Evolutionary conservation across 2,113 vertebrate species (phyloP), one percentile per base, ranked within the genome.

Genomic region (Elgaria multicarinata): DNA sequence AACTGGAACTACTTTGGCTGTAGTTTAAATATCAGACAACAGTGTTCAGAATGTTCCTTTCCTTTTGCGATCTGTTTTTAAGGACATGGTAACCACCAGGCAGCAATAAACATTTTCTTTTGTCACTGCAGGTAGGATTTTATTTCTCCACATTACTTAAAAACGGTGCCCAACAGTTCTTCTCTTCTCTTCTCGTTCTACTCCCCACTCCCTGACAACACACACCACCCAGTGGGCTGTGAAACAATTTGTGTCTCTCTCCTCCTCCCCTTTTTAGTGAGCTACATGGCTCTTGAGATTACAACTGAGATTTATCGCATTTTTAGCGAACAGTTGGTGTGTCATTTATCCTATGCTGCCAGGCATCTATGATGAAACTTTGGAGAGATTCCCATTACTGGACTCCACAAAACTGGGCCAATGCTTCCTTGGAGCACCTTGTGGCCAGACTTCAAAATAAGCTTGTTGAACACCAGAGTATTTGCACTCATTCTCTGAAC

Each of bases 101-200:
- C 58, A 72, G 36, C 39, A 62, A 26, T 88, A 81, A 58, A 81
- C 36, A 71, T 83, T 55, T 14, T 1, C 16, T 12, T 79, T 5
- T 80, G 64, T 39, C 74, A 77, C 79, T 74, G 28, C 83, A 53
- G 28, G 62, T 72, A 64, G 13, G 10, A 81, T 90, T 88, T 92
- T 31, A 83, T 44, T 89, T 31, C 83, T 76, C 13, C 3, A 46
- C 78, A 90, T 83, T 88, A 72, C 92, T 33, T 66, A 3, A 71
- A 83, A 16, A 79, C 20, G 42, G 53, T 88, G 74, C 53, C 72
- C 78, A 67, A 84, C 4, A 75, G 44, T 83, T 7, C 1, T 58
- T 85, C 62, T 81, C 72, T 31, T 74, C n/a, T n/a, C n/a, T n/a
- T n/a, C n/a, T n/a, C n/a, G n/a, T 91, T 79, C 16, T 90, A 87